These are phyloP conservation scores for Ctenoplectra terminalis DNA, from an alignment of 1,140 invertebrate genomes.

Conservation along the genomic window DNA sequence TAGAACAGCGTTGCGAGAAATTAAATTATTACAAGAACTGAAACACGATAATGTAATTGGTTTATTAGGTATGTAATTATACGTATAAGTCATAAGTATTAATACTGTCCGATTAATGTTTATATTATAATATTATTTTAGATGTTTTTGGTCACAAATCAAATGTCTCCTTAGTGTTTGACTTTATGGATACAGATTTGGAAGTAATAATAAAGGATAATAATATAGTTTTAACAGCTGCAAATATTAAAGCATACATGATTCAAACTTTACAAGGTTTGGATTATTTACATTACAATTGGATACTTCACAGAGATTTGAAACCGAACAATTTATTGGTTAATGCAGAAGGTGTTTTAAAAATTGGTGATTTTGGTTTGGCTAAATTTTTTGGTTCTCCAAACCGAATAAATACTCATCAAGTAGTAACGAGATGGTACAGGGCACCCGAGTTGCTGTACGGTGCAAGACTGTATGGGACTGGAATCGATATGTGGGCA, in stretches of 20 bases:
- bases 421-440: conserved; percentile 98
- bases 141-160: conserved; percentile 99
- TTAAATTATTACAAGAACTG: conserved; percentile 98
- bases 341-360: conserved; percentile 95
- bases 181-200: conserved; percentile 99
- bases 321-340: conserved; percentile 99
- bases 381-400: conserved; percentile 99
- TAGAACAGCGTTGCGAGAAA: conserved; percentile 98
- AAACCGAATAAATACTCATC: conserved; percentile 97
- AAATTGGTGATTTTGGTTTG: conserved; percentile 99
- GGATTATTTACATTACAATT: conserved; percentile 97
- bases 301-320: conserved; percentile 99
- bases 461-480: conserved; percentile 97
- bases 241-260: conserved; percentile 98
- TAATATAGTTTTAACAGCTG: conserved; percentile 94
- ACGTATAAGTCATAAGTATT: neutral
- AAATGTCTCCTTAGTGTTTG: conserved; percentile 99
- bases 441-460: conserved; percentile 97
- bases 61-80: conserved; percentile 85
- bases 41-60: conserved; percentile 98
- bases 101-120: conserved; percentile 7
- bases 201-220: conserved; percentile 95
- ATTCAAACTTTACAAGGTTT: conserved; percentile 97
- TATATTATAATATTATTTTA: conserved; percentile 66
- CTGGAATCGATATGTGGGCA: conserved; percentile 99